These are phyloP conservation scores for Streblospio benedicti DNA, from an alignment of 1,140 invertebrate genomes.

Conservation along the genomic window DNA sequence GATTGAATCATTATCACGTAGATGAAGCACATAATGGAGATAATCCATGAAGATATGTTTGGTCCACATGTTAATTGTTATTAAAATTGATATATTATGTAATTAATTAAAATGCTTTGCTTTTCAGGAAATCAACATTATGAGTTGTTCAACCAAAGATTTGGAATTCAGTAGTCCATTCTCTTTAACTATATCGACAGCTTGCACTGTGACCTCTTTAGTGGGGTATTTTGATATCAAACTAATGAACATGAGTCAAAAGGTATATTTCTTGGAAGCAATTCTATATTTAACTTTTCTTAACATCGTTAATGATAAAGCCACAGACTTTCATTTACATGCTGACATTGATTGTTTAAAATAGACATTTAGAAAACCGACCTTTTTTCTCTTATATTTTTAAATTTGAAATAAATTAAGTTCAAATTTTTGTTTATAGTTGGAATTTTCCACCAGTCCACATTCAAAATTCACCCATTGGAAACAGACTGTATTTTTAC, in stretches of 20 bases:
- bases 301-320: no score
- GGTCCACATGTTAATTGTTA: no score
- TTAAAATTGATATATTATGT: no score
- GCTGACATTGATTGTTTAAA: slow-evolving; percentile 23
- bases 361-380: slow-evolving; percentile 20
- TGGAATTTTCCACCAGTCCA: slow-evolving; percentile 49
- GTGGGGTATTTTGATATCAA: slow-evolving; percentile 44
- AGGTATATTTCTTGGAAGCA: no score
- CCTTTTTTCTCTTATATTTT: background rate
- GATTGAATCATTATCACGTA: no score
- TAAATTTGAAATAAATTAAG: background rate
- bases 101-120: no score
- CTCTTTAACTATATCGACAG: slow-evolving; percentile 19
- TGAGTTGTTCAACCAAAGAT: slow-evolving; percentile 28
- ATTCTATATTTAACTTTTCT: no score
- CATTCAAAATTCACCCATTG: slow-evolving; percentile 40
- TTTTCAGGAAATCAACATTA: slow-evolving; percentile 33
- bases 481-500: slow-evolving; percentile 44
- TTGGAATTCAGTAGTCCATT: slow-evolving; percentile 36
- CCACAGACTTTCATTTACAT: no score
- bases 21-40: no score
- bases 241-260: no score
- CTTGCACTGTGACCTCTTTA: slow-evolving; percentile 33
- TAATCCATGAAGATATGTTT: background rate
- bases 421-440: slow-evolving; percentile 19